Percentiles rank a stretch among this genome's conserved stretches.
Conservation (phyloP, 2,797 vertebrate genomes). For the Alauda arvensis region DNA sequence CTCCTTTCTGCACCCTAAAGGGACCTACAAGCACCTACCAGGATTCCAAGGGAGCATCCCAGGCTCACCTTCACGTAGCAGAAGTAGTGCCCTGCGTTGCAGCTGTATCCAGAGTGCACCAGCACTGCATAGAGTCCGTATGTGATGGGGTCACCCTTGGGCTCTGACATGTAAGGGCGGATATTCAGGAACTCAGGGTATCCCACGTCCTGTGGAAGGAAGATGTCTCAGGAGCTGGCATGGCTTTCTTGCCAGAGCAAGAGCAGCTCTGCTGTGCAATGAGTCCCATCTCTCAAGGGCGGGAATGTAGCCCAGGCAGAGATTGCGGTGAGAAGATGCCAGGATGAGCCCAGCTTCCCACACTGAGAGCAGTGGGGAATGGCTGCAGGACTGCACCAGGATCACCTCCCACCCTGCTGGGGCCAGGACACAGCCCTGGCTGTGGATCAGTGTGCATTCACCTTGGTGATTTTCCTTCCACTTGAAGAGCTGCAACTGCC, state of each 20-base stretch:
- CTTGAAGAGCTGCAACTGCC: conserved; percentile 78
- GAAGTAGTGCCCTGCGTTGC: neutral
- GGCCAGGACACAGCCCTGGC: neutral
- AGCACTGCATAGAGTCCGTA: conserved; percentile 14
- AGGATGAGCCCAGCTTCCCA: neutral
- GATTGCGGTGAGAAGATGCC: rapidly evolving
- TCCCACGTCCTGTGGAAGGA: neutral
- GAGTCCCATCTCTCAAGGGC: rapidly evolving
- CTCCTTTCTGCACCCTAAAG: neutral
- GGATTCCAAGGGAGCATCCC: neutral
- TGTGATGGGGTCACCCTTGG: neutral
- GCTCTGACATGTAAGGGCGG: conserved; percentile 2
- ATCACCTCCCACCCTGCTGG: neutral
- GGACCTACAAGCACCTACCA: neutral
- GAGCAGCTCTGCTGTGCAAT: neutral
- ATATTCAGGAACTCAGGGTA: conserved; percentile 3
- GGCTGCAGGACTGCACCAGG: neutral
- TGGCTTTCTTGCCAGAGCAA: neutral
- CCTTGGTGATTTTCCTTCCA: conserved; percentile 69
- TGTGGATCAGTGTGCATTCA: neutral
- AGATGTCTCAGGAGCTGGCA: neutral
- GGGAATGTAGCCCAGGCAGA: neutral
- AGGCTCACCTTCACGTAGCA: neutral
- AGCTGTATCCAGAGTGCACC: conserved; percentile 15
- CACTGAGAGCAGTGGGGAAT: neutral